phyloP scores from a whole-genome alignment of 2,113 vertebrate genomes.

The Paramormyrops kingsleyae region DNA sequence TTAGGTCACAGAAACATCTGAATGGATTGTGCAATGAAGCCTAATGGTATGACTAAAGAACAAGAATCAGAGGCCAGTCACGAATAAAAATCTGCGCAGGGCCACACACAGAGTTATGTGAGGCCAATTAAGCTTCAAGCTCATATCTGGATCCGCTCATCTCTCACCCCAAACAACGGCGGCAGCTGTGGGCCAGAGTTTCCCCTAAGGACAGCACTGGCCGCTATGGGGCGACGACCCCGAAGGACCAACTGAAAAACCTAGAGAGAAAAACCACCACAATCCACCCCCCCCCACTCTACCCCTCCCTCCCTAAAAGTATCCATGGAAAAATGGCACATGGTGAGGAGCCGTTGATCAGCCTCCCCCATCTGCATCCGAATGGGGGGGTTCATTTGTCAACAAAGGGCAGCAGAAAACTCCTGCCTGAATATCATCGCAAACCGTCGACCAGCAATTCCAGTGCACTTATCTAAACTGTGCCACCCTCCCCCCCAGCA shows the following conservation, averaged over 20 bases:
- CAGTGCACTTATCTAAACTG: conserved; percentile 10
- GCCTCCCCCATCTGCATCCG: neutral
- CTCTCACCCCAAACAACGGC: neutral
- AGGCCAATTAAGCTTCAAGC: neutral
- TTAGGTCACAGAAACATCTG: neutral
- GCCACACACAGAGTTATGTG: neutral
- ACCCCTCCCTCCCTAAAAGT: neutral
- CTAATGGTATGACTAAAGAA: neutral
- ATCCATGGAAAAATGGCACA: neutral
- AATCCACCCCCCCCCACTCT: neutral
- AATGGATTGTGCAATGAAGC: neutral
- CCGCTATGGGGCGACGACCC: neutral
- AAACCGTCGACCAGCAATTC: neutral
- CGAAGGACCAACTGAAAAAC: neutral
- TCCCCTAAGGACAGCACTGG: neutral
- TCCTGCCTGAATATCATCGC: neutral
- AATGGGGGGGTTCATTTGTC: conserved; percentile 10
- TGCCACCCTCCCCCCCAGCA: neutral
- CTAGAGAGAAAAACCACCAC: neutral
- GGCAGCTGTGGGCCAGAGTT: neutral
- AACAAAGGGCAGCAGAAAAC: neutral
- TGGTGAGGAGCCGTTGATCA: neutral
- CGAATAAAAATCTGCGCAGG: neutral
- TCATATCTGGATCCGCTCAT: neutral
- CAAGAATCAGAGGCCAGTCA: neutral